These are phyloP conservation scores for Callinectes sapidus DNA, from an alignment of 2,888 invertebrate genomes.

Conservation along the genomic window DNA sequence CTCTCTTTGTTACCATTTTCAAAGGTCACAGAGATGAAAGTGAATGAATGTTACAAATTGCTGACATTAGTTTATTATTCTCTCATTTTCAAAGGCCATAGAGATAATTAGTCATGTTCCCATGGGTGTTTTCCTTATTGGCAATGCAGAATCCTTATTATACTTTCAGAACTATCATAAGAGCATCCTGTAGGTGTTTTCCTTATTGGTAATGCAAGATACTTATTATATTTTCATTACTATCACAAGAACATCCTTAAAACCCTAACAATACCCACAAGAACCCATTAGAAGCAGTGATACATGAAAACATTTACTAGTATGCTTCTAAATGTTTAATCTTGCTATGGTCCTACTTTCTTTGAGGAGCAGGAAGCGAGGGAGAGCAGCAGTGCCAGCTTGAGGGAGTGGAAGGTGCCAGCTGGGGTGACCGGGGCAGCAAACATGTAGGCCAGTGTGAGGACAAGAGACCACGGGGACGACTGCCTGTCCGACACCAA, in stretches of 20 bases:
- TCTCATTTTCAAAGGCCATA: neutral
- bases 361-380: constrained; percentile 57
- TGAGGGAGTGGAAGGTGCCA: constrained; percentile 77
- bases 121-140: too few relatives aligned
- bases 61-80: neutral
- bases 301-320: neutral
- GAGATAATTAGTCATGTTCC: too few relatives aligned
- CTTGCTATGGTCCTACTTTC: constrained; percentile 1
- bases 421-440: constrained; percentile 76
- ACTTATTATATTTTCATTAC: too few relatives aligned
- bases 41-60: neutral
- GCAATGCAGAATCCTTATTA: too few relatives aligned
- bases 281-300: too few relatives aligned
- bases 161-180: too few relatives aligned
- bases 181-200: too few relatives aligned
- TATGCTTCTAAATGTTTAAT: neutral
- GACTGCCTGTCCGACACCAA: constrained; percentile 62
- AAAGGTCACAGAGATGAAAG: too few relatives aligned
- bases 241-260: too few relatives aligned
- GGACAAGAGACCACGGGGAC: constrained; percentile 76
- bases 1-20: neutral
- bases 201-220: too few relatives aligned
- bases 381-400: constrained; percentile 76
- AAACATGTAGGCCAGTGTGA: constrained; percentile 76
- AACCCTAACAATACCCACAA: too few relatives aligned